phyloP scores from a whole-genome alignment of 2,888 invertebrate genomes.

The Lagria hirta region DNA sequence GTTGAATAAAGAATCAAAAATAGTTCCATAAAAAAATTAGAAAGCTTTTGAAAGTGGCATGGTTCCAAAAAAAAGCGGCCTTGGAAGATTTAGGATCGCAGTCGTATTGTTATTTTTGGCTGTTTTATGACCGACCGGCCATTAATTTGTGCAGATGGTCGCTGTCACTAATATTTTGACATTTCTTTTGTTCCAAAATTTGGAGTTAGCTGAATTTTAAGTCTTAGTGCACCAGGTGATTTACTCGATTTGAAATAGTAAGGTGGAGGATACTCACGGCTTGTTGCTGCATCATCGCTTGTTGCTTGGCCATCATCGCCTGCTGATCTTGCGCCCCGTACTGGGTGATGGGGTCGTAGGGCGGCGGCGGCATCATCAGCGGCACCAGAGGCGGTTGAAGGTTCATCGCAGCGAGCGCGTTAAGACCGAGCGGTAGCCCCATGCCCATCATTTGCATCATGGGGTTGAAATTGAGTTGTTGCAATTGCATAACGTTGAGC shows the following conservation, averaged over 20 bases:
- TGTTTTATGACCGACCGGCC: no score
- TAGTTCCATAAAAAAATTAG: no score
- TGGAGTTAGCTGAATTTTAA: no score
- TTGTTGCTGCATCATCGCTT: conserved; percentile 70
- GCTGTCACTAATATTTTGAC: no score
- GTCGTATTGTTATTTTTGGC: no score
- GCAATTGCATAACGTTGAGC: conserved; percentile 80
- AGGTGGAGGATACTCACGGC: conserved; percentile 59
- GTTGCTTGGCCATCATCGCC: conserved; percentile 68
- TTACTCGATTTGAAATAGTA: conserved; percentile 6
- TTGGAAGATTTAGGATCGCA: no score
- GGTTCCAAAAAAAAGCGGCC: no score
- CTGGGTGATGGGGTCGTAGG: conserved; percentile 69
- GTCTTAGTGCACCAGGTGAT: no score
- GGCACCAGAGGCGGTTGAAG: conserved; percentile 89
- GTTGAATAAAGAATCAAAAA: no score
- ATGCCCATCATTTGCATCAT: conserved; percentile 88
- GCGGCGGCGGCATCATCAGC: conserved; percentile 84
- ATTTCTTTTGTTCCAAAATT: no score
- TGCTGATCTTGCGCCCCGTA: conserved; percentile 58
- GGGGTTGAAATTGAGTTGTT: conserved; percentile 84
- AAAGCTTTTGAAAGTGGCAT: no score
- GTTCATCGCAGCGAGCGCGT: conserved; percentile 91
- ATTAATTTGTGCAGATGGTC: no score
- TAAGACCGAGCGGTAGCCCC: conserved; percentile 76